phyloP scores from a whole-genome alignment of 2,888 invertebrate species.

The Odontothrips loti region DNA sequence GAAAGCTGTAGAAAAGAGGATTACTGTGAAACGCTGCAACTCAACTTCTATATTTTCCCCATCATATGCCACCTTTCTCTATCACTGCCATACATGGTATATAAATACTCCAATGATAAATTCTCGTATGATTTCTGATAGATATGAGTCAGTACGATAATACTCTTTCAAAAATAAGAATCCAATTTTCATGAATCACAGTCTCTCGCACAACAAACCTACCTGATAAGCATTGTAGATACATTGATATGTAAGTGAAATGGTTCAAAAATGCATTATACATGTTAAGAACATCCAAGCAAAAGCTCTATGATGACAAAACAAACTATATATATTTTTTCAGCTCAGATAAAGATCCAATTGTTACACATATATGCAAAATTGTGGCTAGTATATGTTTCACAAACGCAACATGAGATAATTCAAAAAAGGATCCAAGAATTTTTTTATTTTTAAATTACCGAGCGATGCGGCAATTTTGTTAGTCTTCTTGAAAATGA shows the following conservation, averaged over 20 bases:
- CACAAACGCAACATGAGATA: too few species aligned
- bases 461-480: too few species aligned
- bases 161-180: not conserved
- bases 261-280: slow-evolving; percentile 5
- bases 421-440: too few species aligned
- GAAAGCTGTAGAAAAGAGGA: not conserved
- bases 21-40: too few species aligned
- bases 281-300: slow-evolving; percentile 27
- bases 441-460: too few species aligned
- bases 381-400: too few species aligned
- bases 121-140: slow-evolving; percentile 10
- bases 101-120: slow-evolving; percentile 30
- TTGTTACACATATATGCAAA: not conserved
- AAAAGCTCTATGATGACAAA: not conserved
- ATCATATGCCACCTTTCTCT: too few species aligned
- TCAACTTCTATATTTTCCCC: too few species aligned
- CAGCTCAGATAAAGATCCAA: not conserved
- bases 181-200: not conserved
- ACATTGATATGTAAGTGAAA: not conserved
- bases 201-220: not conserved
- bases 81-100: not conserved
- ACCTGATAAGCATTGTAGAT: not conserved
- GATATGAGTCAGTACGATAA: not conserved
- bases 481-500: too few species aligned
- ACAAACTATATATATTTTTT: slow-evolving; percentile 24